These are phyloP conservation scores for Pteronura brasiliensis DNA, from an alignment of 2,113 vertebrate species.

Conservation along the genomic window DNA sequence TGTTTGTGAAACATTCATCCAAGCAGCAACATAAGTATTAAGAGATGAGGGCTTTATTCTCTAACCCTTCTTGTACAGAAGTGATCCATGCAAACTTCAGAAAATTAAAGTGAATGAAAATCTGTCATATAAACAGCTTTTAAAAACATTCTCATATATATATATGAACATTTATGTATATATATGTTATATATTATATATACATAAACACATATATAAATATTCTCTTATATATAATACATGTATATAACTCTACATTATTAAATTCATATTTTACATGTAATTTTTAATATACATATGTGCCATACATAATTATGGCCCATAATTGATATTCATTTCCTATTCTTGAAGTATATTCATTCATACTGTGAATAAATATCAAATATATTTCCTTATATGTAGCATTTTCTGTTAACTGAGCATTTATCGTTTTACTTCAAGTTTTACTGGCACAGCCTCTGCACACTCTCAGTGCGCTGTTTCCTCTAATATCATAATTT, in stretches of 20 bases:
- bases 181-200: neutral
- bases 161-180: neutral
- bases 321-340: neutral
- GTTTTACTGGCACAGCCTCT: neutral
- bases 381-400: neutral
- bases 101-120: neutral
- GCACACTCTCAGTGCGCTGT: neutral
- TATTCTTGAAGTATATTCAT: neutral
- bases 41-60: neutral
- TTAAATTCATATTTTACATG: neutral
- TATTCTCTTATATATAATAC: neutral
- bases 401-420: neutral
- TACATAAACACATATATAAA: neutral
- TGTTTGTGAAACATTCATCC: neutral
- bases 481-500: neutral
- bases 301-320: neutral
- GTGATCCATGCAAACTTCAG: neutral
- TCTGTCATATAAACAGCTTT: neutral
- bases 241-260: neutral
- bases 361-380: conserved; percentile 3
- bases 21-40: neutral
- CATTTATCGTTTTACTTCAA: neutral
- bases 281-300: neutral
- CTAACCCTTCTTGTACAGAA: neutral
- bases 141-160: neutral